Evolutionary conservation across 2,888 invertebrate genomes (phyloP).

Genomic region (Polydrusus tereticollis): DNA sequence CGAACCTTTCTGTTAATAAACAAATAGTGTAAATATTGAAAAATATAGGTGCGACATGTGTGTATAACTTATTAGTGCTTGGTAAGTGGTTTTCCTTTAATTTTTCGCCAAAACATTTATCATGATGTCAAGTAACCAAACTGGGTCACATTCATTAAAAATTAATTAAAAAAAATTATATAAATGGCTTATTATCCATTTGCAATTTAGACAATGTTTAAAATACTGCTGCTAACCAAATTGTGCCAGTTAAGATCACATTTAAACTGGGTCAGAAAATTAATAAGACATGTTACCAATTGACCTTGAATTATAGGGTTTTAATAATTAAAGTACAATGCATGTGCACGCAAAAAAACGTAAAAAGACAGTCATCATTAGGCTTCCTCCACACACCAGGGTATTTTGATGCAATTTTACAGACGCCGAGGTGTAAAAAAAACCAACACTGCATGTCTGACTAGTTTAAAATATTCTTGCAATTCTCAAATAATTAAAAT

Average conservation of each 20-base stretch:
- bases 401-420: too few relatives aligned
- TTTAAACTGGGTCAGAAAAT: conserved; percentile 4
- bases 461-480: neutral
- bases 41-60: conserved; percentile 40
- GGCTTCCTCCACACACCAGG: too few relatives aligned
- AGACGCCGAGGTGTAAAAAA: too few relatives aligned
- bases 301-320: neutral
- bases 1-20: conserved; percentile 38
- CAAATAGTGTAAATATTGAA: conserved; percentile 43
- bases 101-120: conserved; percentile 23
- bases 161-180: neutral
- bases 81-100: conserved; percentile 6
- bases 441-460: too few relatives aligned
- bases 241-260: neutral
- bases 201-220: neutral
- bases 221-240: neutral
- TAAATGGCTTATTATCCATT: neutral
- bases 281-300: neutral
- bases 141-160: conserved; percentile 13
- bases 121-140: neutral
- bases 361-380: too few relatives aligned
- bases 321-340: too few relatives aligned
- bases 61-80: conserved; percentile 36
- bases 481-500: neutral
- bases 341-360: too few relatives aligned